Evolutionary conservation across 2,797 vertebrate species (phyloP), one percentile per base, ranked within the genome.

Genomic region (Mycteria americana): DNA sequence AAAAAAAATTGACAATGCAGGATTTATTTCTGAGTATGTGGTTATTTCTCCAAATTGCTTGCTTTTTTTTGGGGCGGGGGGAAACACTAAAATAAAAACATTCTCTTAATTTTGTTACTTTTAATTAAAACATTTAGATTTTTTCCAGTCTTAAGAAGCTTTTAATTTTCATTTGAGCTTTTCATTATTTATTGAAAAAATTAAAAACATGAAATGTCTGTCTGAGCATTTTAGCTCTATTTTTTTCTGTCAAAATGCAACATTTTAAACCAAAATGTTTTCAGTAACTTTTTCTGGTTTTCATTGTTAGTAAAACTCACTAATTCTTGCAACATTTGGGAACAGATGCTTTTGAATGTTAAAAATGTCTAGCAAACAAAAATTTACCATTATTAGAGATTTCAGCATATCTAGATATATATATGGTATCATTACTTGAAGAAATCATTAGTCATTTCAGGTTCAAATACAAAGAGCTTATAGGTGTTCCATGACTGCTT

Each of bases 21-120:
- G 13, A 24, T 46, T 59, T 13, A 17, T 76, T 69, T 30, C 46
- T 35, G 18, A 70, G n/a, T 69, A 60, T 23, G 2, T 37, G 28
- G 4, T 56, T 86, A 37, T 10, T 83, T 77, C 4, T 80, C 56
- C 6, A 74, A 43, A 23, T 15, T 7, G 11, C 4, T 10, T 59
- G 11, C 10, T 57, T 43, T 69, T 43, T 28, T 2, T 15, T 5
- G 2, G 11, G 15, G 8, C 11, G 4, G 10, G 3, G 2, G 4
- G 4, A 5, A 37, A 3, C 5, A 2, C 6, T 41, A 56, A 54
- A 31, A 11, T 28, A 28, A 65, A 57, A 33, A 39, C n/a, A 12
- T 11, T 13, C 1, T 31, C 5, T 53, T 46, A 5, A 10, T 51
- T 85, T 85, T 83, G 8, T 62, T 78, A 46, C 17, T 73, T 88